Evolutionary conservation across 2,113 vertebrate species (phyloP), one percentile per base, ranked within the genome.

Genomic region (Tinamus guttatus): DNA sequence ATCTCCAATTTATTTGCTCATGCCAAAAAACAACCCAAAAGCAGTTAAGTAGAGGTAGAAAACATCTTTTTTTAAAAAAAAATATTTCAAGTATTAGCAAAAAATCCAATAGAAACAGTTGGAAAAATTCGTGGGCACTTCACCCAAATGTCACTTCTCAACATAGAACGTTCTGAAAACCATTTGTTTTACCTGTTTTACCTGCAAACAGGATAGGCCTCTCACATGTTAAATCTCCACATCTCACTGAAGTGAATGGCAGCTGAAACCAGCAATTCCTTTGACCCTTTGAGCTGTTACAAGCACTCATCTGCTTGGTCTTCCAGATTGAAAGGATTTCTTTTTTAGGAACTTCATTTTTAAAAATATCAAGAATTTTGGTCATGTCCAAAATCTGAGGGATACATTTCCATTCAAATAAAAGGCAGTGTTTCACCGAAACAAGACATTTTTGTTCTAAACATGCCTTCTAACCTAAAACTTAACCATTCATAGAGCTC

Each of bases 281-380:
- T 38, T 81, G 69, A 64, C 64, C 56, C 78, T 24, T 76, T 89
- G 85, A 93, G 34, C 78, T 87, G 65, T 94, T 87, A 60, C 8
- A 71, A 84, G 45, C 52, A 24, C 34, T 43, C 36, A 28, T 63
- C 62, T 76, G 40, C 64, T 63, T 54, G 24, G 13, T 86, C 88
- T 36, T 90, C 59, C 80, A 70, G 41, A 67, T 51, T 32, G 24
- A 83, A 74, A 18, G 24, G 54, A 70, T 58, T 90, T 93, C 49
- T 49, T 69, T 69, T 41, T 40, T 90, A 74, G 40, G 36, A 92
- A 41, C 24, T 70, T 82, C 1, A 3, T 78, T 60, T 30, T 6
- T 56, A 80, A 51, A 78, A 60, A 8, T 88, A 27, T 52, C 9
- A 52, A 87, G 82, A 90, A 11, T 54, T 4, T 81, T 83, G 24